Conservation (phyloP, 2,888 invertebrate species). For the Hirtodrosophila histrioides region DNA sequence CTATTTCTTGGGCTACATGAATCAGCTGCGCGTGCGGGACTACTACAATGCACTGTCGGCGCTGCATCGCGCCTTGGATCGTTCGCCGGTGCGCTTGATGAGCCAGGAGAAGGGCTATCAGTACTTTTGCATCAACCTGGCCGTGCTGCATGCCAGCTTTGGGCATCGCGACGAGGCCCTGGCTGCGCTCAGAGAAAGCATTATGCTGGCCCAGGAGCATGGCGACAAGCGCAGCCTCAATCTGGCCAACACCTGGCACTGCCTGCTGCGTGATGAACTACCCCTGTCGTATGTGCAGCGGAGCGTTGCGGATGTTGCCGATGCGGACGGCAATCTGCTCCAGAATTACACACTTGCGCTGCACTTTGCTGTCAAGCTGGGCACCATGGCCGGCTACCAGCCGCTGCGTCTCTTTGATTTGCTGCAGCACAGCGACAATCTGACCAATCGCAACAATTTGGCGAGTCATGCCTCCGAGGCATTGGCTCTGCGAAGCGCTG, state of each 20-base stretch:
- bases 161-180: conserved; percentile 89
- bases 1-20: conserved; percentile 95
- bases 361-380: conserved; percentile 91
- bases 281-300: conserved; percentile 79
- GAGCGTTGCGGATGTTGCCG: conserved; percentile 72
- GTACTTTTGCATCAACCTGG: conserved; percentile 95
- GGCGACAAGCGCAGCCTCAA: conserved; percentile 94
- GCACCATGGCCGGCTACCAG: conserved; percentile 85
- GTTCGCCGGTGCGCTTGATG: conserved; percentile 89
- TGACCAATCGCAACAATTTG: conserved; percentile 93
- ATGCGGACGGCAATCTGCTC: conserved; percentile 87
- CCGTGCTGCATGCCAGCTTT: conserved; percentile 94
- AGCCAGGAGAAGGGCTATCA: conserved; percentile 91
- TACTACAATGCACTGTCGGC: conserved; percentile 86
- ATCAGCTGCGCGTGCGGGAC: conserved; percentile 94
- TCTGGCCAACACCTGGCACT: conserved; percentile 93
- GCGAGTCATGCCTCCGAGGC: conserved; percentile 92
- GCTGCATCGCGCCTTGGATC: conserved; percentile 88
- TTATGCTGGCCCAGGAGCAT: conserved; percentile 94
- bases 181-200: conserved; percentile 93
- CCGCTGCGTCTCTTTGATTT: conserved; percentile 87
- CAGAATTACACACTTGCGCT: conserved; percentile 90
- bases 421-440: conserved; percentile 92
- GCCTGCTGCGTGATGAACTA: conserved; percentile 85
- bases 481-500: conserved; percentile 91